Evolutionary conservation across 2,888 invertebrate species (phyloP).

Genomic region (Leptothorax acervorum): DNA sequence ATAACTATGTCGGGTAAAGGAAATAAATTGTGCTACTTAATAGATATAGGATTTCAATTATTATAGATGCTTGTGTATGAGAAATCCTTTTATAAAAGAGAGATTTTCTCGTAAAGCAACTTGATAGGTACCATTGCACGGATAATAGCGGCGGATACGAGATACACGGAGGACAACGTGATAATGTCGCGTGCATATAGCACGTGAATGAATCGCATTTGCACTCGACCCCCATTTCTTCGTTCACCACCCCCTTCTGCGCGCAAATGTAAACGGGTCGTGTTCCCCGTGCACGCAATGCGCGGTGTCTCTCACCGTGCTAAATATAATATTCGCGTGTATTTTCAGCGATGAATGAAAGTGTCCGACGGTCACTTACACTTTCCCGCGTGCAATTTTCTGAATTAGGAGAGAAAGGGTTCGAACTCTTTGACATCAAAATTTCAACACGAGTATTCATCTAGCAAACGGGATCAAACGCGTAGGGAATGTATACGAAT

Average conservation of each 20-base stretch:
- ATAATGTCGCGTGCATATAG: conserved; percentile 66
- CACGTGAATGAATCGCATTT: conserved; percentile 74
- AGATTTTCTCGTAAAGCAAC: background rate
- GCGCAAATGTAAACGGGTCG: conserved; percentile 69
- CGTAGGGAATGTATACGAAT: background rate
- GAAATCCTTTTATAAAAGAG: background rate
- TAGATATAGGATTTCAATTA: background rate
- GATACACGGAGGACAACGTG: conserved; percentile 34
- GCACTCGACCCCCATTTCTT: conserved; percentile 62
- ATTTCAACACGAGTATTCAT: background rate
- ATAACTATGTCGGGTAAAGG: background rate
- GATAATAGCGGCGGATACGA: conserved; percentile 26
- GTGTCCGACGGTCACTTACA: conserved; percentile 51
- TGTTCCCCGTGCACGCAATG: conserved; percentile 60
- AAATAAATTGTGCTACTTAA: background rate
- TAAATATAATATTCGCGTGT: conserved; percentile 83
- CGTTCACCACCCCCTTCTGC: conserved; percentile 55
- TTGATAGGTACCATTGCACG: background rate
- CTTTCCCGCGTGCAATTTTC: conserved; percentile 36
- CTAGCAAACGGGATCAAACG: background rate
- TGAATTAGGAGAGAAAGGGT: conserved; percentile 27
- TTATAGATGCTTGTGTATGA: background rate
- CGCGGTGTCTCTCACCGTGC: conserved; percentile 67
- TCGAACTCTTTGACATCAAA: background rate
- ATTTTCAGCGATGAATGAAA: conserved; percentile 84